phyloP scores from a whole-genome alignment of 2,797 vertebrate genomes.

The Tauraco hartlaubi region DNA sequence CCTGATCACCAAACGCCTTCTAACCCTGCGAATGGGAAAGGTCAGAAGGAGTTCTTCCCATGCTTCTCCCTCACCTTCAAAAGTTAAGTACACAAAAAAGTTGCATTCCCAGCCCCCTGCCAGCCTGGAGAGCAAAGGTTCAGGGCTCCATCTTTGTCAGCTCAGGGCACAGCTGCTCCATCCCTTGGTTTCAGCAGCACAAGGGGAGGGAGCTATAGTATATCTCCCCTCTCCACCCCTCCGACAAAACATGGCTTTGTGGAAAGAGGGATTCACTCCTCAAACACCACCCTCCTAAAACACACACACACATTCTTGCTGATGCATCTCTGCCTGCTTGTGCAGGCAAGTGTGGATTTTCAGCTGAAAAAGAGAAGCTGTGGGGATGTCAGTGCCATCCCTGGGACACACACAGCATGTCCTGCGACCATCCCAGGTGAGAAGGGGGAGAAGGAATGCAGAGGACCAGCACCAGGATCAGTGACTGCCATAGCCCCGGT shows the following conservation, averaged over 20 bases:
- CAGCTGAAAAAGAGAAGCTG: neutral
- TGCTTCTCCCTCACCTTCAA: neutral
- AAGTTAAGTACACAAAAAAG: neutral
- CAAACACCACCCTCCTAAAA: neutral
- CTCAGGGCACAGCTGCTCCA: neutral
- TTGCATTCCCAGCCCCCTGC: neutral
- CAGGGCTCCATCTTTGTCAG: neutral
- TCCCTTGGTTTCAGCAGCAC: neutral
- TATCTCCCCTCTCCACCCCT: neutral
- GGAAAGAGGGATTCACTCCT: neutral
- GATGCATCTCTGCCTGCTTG: neutral
- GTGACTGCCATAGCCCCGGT: neutral
- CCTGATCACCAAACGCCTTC: neutral
- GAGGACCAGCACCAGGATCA: neutral
- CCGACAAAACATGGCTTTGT: neutral
- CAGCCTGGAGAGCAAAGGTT: neutral
- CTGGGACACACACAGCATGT: fast-evolving
- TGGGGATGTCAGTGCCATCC: neutral
- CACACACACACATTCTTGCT: neutral
- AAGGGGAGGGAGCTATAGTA: neutral
- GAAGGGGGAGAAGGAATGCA: neutral
- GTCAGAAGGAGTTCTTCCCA: neutral
- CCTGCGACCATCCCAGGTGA: neutral
- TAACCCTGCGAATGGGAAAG: neutral
- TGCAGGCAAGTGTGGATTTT: neutral